These are phyloP conservation scores for Hemaris fuciformis DNA, from an alignment of 2,888 invertebrate species.

Conservation along the genomic window DNA sequence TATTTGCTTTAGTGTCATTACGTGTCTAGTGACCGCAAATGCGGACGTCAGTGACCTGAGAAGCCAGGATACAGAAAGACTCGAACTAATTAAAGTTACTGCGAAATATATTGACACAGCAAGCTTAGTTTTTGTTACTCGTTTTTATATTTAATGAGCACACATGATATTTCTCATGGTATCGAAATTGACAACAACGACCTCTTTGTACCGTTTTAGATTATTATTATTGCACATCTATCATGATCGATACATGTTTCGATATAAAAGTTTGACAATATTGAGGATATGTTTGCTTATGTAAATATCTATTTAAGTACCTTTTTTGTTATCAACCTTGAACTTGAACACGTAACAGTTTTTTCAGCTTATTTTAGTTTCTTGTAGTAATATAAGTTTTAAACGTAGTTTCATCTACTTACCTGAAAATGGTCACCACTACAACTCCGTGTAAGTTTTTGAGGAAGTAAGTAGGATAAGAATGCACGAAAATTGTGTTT, in stretches of 20 bases:
- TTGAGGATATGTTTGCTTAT: not conserved
- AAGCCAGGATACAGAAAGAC: not conserved
- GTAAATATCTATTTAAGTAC: not conserved
- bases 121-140: not conserved
- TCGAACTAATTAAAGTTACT: not conserved
- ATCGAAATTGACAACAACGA: conserved; percentile 13
- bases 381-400: no score
- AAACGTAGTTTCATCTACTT: no score
- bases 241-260: not conserved
- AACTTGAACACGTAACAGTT: not conserved
- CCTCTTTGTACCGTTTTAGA: conserved; percentile 2
- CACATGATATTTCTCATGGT: not conserved
- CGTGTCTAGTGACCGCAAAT: conserved; percentile 46
- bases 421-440: no score
- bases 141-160: not conserved
- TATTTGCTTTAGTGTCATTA: conserved; percentile 46
- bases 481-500: no score
- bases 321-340: not conserved
- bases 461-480: no score
- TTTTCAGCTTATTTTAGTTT: no score
- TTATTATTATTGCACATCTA: not conserved
- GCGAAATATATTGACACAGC: not conserved
- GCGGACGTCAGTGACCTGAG: conserved; percentile 48
- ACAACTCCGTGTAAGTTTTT: no score
- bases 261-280: conserved; percentile 5